Conservation (phyloP, 2,113 vertebrate species). For the Brevimyrus niger region DNA sequence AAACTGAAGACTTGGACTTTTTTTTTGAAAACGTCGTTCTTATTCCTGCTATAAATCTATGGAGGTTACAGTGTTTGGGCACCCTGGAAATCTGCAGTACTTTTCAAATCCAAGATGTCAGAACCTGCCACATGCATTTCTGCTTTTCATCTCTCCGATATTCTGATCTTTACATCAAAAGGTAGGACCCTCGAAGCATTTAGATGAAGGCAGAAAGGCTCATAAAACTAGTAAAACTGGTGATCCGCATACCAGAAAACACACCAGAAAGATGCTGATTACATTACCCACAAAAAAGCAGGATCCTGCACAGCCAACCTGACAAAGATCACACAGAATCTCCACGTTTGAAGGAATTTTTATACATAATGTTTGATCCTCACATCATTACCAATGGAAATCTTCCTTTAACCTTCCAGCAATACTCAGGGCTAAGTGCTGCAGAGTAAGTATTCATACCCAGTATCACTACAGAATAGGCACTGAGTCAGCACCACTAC, state of each 20-base stretch:
- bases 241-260: not conserved
- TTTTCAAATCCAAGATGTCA: slow-evolving; percentile 1
- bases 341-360: not conserved
- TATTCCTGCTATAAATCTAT: not conserved
- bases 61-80: not conserved
- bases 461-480: not conserved
- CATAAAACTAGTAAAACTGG: not conserved
- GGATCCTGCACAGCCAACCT: not conserved
- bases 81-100: not conserved
- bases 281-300: not conserved
- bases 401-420: not conserved
- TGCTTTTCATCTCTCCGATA: not conserved
- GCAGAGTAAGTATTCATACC: not conserved
- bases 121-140: slow-evolving; percentile 1
- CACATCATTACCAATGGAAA: not conserved
- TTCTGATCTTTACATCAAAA: not conserved
- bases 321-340: not conserved
- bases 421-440: not conserved
- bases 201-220: not conserved
- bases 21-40: not conserved
- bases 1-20: not conserved
- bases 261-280: not conserved
- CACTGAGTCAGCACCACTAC: not conserved
- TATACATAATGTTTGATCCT: not conserved
- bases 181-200: not conserved